Conservation (phyloP, 2,888 invertebrate genomes). For the Meteorus cinctellus region DNA sequence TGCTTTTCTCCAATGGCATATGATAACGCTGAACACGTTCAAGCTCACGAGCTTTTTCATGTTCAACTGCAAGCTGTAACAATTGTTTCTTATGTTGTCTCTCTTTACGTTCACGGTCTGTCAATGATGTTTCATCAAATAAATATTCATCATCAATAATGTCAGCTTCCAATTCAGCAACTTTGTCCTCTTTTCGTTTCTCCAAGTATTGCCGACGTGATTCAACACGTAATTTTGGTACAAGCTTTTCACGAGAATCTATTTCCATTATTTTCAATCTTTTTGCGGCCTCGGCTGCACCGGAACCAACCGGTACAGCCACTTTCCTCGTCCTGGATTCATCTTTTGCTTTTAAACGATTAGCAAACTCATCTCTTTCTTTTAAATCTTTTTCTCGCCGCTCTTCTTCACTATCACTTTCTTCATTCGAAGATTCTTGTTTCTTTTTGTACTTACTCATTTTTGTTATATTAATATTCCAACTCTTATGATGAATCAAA, state of each 20-base stretch:
- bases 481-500: neutral
- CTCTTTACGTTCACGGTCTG: conserved; percentile 88
- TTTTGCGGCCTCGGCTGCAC: conserved; percentile 86
- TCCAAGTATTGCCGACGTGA: conserved; percentile 95
- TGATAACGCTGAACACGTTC: conserved; percentile 95
- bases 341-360: conserved; percentile 90
- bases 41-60: conserved; percentile 94
- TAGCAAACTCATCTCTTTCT: conserved; percentile 96
- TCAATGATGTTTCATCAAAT: conserved; percentile 91
- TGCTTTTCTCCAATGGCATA: conserved; percentile 92
- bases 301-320: conserved; percentile 68
- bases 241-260: conserved; percentile 87
- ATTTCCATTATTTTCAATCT: conserved; percentile 87
- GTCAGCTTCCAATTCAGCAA: conserved; percentile 94
- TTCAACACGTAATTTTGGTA: conserved; percentile 91
- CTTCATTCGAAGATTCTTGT: conserved; percentile 76
- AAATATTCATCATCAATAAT: conserved; percentile 97
- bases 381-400: conserved; percentile 87
- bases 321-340: conserved; percentile 90
- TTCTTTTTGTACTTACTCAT: conserved; percentile 72
- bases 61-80: conserved; percentile 92
- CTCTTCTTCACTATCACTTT: conserved; percentile 85
- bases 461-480: conserved; percentile 36
- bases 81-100: conserved; percentile 93
- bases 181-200: conserved; percentile 97